phyloP scores from a whole-genome alignment of 2,888 invertebrate species.

The Apamea crenata region DNA sequence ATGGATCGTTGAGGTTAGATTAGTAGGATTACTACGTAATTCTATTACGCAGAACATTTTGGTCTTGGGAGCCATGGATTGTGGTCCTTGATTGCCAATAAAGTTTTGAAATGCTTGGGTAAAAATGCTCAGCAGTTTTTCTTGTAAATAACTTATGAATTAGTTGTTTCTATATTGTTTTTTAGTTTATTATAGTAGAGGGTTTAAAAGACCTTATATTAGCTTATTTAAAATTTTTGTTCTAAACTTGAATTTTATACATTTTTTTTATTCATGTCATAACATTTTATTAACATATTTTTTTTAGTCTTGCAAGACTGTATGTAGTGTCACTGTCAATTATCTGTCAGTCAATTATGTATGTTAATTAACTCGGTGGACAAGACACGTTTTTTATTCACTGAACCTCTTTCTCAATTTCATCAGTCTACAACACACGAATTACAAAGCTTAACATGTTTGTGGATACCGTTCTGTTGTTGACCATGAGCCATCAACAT shows the following conservation, averaged over 20 bases:
- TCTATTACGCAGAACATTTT: conserved; percentile 71
- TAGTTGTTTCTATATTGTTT: background rate
- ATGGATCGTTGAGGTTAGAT: conserved; percentile 78
- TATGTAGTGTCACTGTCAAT: background rate
- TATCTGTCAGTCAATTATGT: background rate
- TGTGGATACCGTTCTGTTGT: background rate
- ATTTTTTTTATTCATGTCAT: too few relatives aligned
- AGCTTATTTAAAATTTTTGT: too few relatives aligned
- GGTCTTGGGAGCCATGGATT: conserved; percentile 48
- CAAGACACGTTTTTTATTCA: background rate
- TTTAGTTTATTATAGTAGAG: background rate
- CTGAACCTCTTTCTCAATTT: background rate
- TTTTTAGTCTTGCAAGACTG: background rate
- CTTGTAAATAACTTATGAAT: background rate
- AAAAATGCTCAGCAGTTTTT: conserved; percentile 10
- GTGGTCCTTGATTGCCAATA: conserved; percentile 54
- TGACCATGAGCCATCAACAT: background rate
- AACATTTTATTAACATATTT: background rate
- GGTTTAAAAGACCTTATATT: too few relatives aligned
- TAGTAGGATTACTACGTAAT: conserved; percentile 79
- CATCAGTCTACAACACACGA: background rate
- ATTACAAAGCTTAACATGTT: background rate
- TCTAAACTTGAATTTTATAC: too few relatives aligned
- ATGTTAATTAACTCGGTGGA: background rate
- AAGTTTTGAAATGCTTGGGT: conserved; percentile 10